Evolutionary conservation across 2,888 invertebrate genomes (phyloP), one percentile per base, ranked within the genome.

Genomic region (Drosophila lacicola): DNA sequence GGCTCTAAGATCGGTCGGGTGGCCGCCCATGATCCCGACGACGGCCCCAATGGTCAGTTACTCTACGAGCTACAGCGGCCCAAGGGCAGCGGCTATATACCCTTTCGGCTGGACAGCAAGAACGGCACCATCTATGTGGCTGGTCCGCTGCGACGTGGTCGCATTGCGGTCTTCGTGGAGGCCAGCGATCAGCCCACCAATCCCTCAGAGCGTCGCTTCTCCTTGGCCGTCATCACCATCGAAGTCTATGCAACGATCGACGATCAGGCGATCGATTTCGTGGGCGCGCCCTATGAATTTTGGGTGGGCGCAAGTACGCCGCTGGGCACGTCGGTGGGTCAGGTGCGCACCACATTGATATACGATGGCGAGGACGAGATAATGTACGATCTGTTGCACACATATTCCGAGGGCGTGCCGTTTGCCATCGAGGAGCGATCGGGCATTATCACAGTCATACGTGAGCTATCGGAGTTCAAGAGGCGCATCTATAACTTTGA

Each of bases 401-500:
- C 96, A 76, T 97, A 97, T 90, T 95, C 97, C 82, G 97, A 97
- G 93, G 97, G 97, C 94, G 97, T 97, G n/a, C 98, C 98, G 4
- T 97, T 98, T 92, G 97, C 96, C 4, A 96, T 98, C 25, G 97
- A 97, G 93, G 97, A 97, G 90, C 94, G 95, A 68, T 96, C 97
- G 2, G 98, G 98, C 4, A 96, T 96, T 0, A 97, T 98, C 49
- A 97, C 97, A 2, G 96, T 98, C 0, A 95, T 97, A 62, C 95
- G 96, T 36, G 95, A 95, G 66, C 92, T 97, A 44, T 93, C 94
- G 0, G 95, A 95, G 79, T 97, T 94, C 88, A 94, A 94, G 25
- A 93, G 95, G 36, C 94, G 94, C 3, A 92, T 95, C 39, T 98
- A 96, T 88, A 95, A 96, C 71, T 97, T 98, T 85, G 97, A 97